Base-by-base conservation (phyloP, 2,888 invertebrate species). In the Heliconius ethilla region DNA sequence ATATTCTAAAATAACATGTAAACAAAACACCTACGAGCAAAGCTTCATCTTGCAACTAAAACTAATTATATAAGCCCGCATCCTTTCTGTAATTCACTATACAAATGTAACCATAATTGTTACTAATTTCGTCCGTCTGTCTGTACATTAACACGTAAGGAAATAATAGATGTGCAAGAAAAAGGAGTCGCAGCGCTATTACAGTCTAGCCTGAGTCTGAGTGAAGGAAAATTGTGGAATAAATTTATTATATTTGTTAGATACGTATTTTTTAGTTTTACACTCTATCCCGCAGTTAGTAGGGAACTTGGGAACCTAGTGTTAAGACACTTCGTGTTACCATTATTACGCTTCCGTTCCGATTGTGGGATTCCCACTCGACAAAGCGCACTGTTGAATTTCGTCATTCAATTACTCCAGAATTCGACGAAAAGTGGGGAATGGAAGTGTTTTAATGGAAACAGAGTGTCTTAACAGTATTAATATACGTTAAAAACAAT, bases 131-230 rank as follows among this genome's bases (percentile, higher is more conserved):
- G 83, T 82, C 82, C 82, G 79, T 82, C 82, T 82, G 79, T 81
- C 75, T 80, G 76, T 79, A 80, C 81, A 81, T 82, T 79, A 84
- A 84, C 85, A 85, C 86, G 82, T 84, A 78, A 78, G 76, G 76
- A 75, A 78, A 75, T 80, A 85, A 84, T 87, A 85, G 86, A 85
- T 87, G 86, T 82, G 85, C 86, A 86, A 86, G 85, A 87, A 87
- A 86, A 87, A 80, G 83, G 83, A 83, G 84, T 83, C 81, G 83
- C 84, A 81, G 79, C 79, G 81, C 82, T 85, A 85, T 86, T 86
- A 84, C 82, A 67, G 85, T 83, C 84, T 83, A 78, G 70, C 40
- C 63, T 76, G 70, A 69, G 67, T 78, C 70, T 62, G 45, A 70
- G 78, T 66, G 51, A 77, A 37, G 18, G 79, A 83, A 82, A n/a